Evolutionary conservation across 2,888 invertebrate species (phyloP).

Genomic region (Charanyca ferruginea): DNA sequence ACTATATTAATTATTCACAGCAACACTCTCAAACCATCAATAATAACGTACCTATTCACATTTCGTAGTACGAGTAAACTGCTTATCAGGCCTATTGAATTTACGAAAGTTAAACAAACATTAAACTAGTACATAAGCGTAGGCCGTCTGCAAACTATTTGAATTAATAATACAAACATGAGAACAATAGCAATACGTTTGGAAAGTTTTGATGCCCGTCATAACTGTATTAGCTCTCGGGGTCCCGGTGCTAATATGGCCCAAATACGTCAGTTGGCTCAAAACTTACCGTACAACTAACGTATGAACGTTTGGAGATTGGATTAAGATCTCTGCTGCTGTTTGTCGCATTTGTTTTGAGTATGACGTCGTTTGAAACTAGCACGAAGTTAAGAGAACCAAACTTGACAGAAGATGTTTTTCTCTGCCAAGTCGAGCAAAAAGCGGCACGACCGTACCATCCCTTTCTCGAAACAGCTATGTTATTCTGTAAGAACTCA

Average conservation of each 20-base stretch:
- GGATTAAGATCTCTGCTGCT: constrained; percentile 19
- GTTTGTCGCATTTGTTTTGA: constrained; percentile 41
- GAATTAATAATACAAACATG: constrained; percentile 54
- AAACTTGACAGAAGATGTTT: too few relatives aligned
- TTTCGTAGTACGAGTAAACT: constrained; percentile 19
- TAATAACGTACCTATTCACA: constrained; percentile 21
- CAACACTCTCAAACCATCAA: constrained; percentile 1
- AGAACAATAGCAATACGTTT: constrained; percentile 53
- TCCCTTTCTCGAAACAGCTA: too few relatives aligned
- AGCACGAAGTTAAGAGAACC: too few relatives aligned
- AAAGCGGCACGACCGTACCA: too few relatives aligned
- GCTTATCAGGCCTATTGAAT: constrained; percentile 35
- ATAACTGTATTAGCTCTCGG: constrained; percentile 61
- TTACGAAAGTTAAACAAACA: constrained; percentile 37
- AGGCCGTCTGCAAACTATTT: constrained; percentile 52
- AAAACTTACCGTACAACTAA: constrained; percentile 30
- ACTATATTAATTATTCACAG: constrained; percentile 10
- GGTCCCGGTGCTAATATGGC: constrained; percentile 58
- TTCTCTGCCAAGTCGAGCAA: too few relatives aligned
- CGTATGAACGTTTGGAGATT: constrained; percentile 29
- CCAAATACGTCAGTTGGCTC: constrained; percentile 62
- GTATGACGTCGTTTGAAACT: constrained; percentile 14
- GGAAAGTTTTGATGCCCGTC: constrained; percentile 60
- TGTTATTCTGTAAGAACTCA: too few relatives aligned
- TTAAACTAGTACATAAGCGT: constrained; percentile 35